Evolutionary conservation across 1,140 invertebrate species (phyloP), one percentile per base, ranked within the genome.

Genomic region (Trichonephila inaurata): DNA sequence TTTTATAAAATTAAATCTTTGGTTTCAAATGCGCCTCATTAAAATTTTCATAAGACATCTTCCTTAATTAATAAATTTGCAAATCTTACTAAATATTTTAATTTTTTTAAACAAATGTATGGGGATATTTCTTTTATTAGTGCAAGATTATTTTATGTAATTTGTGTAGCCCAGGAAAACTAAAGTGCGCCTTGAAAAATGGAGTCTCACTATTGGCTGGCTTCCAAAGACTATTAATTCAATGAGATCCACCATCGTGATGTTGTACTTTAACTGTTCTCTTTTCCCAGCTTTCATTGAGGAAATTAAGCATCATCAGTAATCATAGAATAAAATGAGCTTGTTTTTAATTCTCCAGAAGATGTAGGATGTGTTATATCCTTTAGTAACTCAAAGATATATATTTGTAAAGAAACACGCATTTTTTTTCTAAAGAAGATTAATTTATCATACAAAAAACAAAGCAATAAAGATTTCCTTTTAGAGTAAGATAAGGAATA

Each of bases 161-260:
- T 40, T 40, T 40, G 33, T 40, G n/a, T 12, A 14, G 12, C 12
- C 24, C 7, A 69, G 66, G 51, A 69, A 10, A 69, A 24, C 66
- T 24, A 24, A 69, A 69, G n/a, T 69, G 66, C 66, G 66, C 28
- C 66, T 69, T 69, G 66, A 69, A n/a, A 51, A 69, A 24, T 69
- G 18, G 5, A 69, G 10, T 4, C 21, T 69, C n/a, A 14, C n/a
- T 8, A 24, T n/a, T 69, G 72, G 72, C 72, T 33, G 18, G 3
- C 18, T 33, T 14, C 72, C 72, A 77, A 18, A 28, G 28, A 14
- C 28, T 77, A 19, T 77, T 77, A 77, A 28, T 28, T 33, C 72
- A 33, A 16, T 40, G 33, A 16, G 33, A 77, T 33, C 5, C 5
- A 77, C 18, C 28, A 19, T 28, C 18, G 72, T 40, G 28, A 24